Evolutionary conservation across 2,888 invertebrate species (phyloP).

Genomic region (Osmoderma eremita): DNA sequence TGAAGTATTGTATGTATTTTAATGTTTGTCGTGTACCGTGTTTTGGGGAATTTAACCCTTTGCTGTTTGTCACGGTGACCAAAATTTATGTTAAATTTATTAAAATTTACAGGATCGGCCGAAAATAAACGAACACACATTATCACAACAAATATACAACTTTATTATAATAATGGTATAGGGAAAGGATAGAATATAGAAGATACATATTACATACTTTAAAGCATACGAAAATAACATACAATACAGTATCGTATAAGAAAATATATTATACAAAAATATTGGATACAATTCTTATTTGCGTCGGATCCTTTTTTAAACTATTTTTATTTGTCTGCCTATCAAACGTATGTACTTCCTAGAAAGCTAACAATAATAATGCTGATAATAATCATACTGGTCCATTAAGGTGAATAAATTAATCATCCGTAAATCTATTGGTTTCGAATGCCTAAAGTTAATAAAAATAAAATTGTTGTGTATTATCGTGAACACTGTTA

Average conservation of each 20-base stretch:
- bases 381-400: background rate
- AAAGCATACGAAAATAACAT: slow-evolving; percentile 25
- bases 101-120: background rate
- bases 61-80: too few relatives aligned
- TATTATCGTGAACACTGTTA: too few relatives aligned
- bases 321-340: slow-evolving; percentile 1
- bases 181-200: slow-evolving; percentile 14
- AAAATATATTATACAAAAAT: slow-evolving; percentile 21
- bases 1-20: too few relatives aligned
- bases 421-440: too few relatives aligned
- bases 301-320: background rate
- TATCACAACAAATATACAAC: slow-evolving; percentile 30
- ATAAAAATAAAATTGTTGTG: too few relatives aligned
- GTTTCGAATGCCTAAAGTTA: too few relatives aligned
- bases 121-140: slow-evolving; percentile 1
- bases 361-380: background rate
- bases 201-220: slow-evolving; percentile 17
- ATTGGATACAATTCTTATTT: background rate
- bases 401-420: background rate
- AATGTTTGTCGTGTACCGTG: too few relatives aligned
- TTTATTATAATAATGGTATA: slow-evolving; percentile 1
- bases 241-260: slow-evolving; percentile 2
- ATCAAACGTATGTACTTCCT: background rate
- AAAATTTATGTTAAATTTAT: too few relatives aligned
- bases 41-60: too few relatives aligned